Evolutionary conservation across 2,797 vertebrate species (phyloP).

Genomic region (Gallirallus australis): DNA sequence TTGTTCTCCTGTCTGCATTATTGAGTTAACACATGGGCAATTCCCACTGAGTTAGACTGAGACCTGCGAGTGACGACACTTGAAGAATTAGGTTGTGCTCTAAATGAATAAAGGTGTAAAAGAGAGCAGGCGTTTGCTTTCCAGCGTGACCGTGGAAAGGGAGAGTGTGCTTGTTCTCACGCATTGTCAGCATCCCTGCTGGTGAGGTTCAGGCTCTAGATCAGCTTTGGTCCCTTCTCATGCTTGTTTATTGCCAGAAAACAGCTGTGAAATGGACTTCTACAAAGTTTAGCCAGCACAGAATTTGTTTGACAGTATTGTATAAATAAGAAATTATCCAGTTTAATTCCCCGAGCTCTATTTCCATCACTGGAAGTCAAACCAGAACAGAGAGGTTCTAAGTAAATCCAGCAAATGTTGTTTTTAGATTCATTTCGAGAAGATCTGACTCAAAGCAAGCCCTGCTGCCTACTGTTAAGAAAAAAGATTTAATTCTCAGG

Average conservation of each 20-base stretch:
- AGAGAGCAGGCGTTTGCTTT: neutral
- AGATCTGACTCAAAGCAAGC: neutral
- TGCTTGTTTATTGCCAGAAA: neutral
- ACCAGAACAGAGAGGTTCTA: neutral
- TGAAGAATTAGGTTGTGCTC: neutral
- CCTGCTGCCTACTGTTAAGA: neutral
- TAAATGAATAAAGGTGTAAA: neutral
- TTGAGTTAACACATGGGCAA: neutral
- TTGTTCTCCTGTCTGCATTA: neutral
- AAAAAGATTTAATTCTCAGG: constrained; percentile 9
- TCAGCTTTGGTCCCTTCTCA: neutral
- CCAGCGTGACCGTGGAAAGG: neutral
- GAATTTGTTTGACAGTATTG: neutral
- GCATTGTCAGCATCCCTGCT: neutral
- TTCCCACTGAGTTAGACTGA: neutral
- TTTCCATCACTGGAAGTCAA: neutral
- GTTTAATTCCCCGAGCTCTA: neutral
- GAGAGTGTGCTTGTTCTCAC: neutral
- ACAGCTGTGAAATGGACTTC: neutral
- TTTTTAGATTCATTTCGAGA: neutral
- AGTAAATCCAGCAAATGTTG: neutral
- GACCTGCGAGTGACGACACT: neutral
- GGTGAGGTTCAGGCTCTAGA: neutral
- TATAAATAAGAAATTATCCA: neutral
- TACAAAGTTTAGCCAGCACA: neutral